Conservation (phyloP, 2,113 vertebrate genomes). For the Paramisgurnus dabryanus region DNA sequence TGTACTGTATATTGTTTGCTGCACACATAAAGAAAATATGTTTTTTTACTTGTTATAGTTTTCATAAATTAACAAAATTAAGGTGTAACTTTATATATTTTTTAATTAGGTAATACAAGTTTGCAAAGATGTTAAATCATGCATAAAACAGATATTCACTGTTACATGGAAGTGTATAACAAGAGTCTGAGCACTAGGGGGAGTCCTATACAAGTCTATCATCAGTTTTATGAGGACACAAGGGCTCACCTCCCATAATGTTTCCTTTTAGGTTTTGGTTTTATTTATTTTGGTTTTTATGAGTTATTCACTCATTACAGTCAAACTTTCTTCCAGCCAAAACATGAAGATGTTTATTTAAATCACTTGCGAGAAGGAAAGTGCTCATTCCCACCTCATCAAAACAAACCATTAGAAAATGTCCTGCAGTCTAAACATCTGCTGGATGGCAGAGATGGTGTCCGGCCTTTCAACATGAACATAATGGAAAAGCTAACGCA, state of each 20-base stretch:
- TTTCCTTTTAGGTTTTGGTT: neutral
- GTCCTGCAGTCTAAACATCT: conserved; percentile 21
- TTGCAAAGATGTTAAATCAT: neutral
- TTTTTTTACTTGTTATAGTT: too few relatives aligned
- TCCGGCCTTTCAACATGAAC: neutral
- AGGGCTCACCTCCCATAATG: neutral
- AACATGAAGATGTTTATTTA: conserved; percentile 11
- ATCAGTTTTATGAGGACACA: too few relatives aligned
- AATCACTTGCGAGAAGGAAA: neutral
- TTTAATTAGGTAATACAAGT: too few relatives aligned
- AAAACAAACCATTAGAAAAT: neutral
- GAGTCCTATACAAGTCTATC: neutral
- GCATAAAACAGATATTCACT: too few relatives aligned
- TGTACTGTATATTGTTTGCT: too few relatives aligned
- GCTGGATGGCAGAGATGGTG: conserved; percentile 9
- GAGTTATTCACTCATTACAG: neutral
- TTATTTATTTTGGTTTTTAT: neutral
- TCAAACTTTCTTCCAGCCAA: neutral
- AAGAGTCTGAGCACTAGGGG: neutral
- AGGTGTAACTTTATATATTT: too few relatives aligned
- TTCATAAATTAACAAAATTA: too few relatives aligned
- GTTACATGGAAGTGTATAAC: neutral
- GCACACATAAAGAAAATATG: too few relatives aligned
- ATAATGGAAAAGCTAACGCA: conserved; percentile 4
- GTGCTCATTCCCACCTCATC: neutral